Evolutionary conservation across 2,113 vertebrate species (phyloP), one percentile per base, ranked within the genome.

Genomic region (Ariopsis seemanni): DNA sequence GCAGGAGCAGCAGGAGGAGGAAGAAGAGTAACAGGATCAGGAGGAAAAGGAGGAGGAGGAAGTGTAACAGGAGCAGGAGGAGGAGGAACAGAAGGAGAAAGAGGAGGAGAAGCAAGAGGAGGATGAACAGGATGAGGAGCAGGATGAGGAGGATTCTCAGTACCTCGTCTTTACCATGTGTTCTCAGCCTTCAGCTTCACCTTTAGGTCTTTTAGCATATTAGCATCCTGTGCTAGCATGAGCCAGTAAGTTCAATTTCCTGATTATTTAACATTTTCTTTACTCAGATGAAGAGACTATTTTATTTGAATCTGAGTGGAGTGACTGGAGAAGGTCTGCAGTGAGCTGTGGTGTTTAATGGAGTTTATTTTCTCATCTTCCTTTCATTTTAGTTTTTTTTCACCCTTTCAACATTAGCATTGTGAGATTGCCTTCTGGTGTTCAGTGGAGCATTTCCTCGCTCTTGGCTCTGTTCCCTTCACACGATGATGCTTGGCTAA

Each of bases 391-490:
- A 1, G 0, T 25, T 48, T 42, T 72, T 42, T 10, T n/a, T 5
- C 17, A 10, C 14, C 0, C 4, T 52, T 78, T 65, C 58, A n/a
- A 62, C 85, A 8, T 86, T 67, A 86, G 85, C 74, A 78, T 67
- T 34, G 74, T 62, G 25, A 65, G 71, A 85, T 60, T 58, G 71
- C 52, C 30, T 58, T 85, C 69, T 42, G 7, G 22, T 75, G 83
- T 60, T 58, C n/a, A 18, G 50, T 72, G 83, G 34, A 34, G 4
- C 67, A 17, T 71, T 42, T 50, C 60, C 67, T 25, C 9, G 20
- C 52, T 52, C 50, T 72, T n/a, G 4, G 69, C 30, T 75, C 27
- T 30, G 10, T 58, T 57, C 22, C 53, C 27, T 52, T 79, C 77
- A 42, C 74, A 11, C 53, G 27, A 86, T 11, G 27, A 9, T 25